Percentiles rank a stretch among this genome's conserved stretches.
Conservation (phyloP, 1,140 invertebrate species). For the Cydia splendana region DNA sequence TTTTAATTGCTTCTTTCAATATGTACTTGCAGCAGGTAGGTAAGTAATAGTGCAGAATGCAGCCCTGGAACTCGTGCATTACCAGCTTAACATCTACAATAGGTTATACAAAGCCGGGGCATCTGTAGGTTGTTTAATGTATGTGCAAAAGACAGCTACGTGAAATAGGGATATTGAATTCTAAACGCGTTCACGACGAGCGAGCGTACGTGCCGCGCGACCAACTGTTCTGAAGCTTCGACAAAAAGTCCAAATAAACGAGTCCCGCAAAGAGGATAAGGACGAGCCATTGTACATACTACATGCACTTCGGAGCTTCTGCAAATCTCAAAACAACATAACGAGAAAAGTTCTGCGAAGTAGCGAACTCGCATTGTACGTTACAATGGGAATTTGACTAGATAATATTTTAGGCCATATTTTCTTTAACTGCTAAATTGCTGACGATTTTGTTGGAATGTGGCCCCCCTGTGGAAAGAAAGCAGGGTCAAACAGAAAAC, state of each 20-base stretch:
- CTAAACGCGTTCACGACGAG: constrained; percentile 52
- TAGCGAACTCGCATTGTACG: neutral
- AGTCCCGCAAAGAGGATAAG: constrained; percentile 51
- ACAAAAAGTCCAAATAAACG: constrained; percentile 61
- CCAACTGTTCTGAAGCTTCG: constrained; percentile 52
- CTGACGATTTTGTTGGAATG: no score
- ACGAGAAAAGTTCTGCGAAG: constrained; percentile 55
- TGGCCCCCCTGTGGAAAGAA: no score
- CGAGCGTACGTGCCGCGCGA: constrained; percentile 56
- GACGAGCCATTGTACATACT: constrained; percentile 54
- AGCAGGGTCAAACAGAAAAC: no score
- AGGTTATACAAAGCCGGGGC: constrained; percentile 45
- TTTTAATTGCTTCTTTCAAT: neutral
- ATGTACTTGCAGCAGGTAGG: neutral
- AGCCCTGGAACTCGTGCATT: constrained; percentile 37
- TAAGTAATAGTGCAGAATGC: no score
- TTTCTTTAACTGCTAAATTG: neutral
- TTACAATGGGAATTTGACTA: neutral
- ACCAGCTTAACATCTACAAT: constrained; percentile 36
- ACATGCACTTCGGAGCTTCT: constrained; percentile 53
- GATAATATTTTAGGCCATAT: neutral
- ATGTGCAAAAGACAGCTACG: constrained; percentile 51
- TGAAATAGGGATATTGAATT: constrained; percentile 64
- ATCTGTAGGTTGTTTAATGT: constrained; percentile 49
- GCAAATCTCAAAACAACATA: constrained; percentile 63